Conservation (phyloP, 2,797 vertebrate species). For the Simalia tracyae region DNA sequence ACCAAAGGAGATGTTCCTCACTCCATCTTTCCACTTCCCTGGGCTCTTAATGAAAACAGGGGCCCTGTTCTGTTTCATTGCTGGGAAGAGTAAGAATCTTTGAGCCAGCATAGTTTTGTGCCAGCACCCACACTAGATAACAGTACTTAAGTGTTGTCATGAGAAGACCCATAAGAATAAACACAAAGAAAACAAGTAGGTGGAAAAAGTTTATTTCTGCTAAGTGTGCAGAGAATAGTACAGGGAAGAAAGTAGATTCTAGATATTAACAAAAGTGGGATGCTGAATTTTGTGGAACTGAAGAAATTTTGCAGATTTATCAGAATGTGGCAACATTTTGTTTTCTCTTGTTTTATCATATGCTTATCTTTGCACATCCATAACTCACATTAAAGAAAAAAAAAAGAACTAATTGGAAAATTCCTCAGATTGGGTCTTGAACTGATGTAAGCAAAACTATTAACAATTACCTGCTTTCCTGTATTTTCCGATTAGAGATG, state of each 20-base stretch:
- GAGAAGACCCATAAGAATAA: no score
- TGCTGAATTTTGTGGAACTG: background rate
- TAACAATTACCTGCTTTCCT: conserved; percentile 21
- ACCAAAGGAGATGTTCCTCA: no score
- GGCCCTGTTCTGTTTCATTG: no score
- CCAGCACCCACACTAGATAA: no score
- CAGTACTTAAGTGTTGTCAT: no score
- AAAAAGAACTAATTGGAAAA: conserved; percentile 16
- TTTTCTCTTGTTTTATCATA: conserved; percentile 14
- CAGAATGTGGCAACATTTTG: background rate
- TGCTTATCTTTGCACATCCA: conserved; percentile 16
- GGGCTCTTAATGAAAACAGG: no score
- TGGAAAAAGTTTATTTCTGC: background rate
- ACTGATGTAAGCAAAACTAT: conserved; percentile 46
- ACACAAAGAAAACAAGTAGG: background rate
- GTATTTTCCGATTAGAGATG: conserved; percentile 29
- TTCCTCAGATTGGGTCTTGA: background rate
- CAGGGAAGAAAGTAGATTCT: background rate
- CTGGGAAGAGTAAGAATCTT: no score
- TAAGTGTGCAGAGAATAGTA: background rate
- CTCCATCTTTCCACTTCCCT: no score
- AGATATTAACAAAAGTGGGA: background rate
- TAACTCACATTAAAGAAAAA: conserved; percentile 29
- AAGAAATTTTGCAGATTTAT: background rate
- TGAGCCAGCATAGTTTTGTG: no score